These are phyloP conservation scores for Balanococcus diminutus DNA, from an alignment of 2,888 invertebrate genomes.

Conservation along the genomic window DNA sequence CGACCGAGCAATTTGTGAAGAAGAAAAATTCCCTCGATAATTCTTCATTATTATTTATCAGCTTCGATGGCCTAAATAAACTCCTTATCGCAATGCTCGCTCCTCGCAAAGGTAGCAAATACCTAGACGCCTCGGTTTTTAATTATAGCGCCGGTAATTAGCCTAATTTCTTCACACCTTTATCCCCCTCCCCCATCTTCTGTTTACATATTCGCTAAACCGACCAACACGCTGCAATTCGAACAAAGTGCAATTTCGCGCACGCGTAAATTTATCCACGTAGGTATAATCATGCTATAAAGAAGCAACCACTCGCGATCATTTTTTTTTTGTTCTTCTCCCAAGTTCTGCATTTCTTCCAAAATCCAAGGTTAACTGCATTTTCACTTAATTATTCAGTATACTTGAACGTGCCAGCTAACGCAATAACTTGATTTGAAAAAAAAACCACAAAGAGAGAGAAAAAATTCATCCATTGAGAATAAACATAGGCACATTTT, in stretches of 20 bases:
- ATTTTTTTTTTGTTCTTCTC: not conserved
- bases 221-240: too few relatives aligned
- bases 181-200: not conserved
- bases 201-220: too few relatives aligned
- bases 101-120: not conserved
- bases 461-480: not conserved
- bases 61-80: conserved; percentile 9
- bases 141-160: not conserved
- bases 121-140: not conserved
- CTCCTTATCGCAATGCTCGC: not conserved
- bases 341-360: not conserved
- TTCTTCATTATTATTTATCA: not conserved
- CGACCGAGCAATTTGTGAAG: not conserved
- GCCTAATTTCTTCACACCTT: not conserved
- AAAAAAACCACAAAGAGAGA: not conserved
- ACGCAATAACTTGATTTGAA: conserved; percentile 5
- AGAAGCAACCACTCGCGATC: not conserved
- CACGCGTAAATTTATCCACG: too few relatives aligned
- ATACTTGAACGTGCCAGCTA: not conserved
- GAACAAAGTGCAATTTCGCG: not conserved
- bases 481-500: not conserved
- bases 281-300: too few relatives aligned
- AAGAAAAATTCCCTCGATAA: not conserved
- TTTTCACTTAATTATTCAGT: conserved; percentile 10
- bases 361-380: conserved; percentile 10